Base-by-base conservation (phyloP, 2,888 invertebrate species). In the Plemyria rubiginata region DNA sequence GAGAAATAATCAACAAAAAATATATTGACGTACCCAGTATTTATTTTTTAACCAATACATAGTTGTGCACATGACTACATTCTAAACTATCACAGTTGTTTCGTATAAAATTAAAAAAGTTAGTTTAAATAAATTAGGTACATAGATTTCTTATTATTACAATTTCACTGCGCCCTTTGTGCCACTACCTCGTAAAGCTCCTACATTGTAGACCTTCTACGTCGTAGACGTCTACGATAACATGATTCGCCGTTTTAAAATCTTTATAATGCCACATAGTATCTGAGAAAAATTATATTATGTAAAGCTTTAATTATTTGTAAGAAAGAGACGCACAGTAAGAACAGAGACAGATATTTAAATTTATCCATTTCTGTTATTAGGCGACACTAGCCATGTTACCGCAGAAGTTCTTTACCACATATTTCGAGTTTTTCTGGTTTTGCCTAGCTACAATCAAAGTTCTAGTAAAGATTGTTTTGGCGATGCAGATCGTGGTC, bases 1-100 rank as follows among this genome's bases (percentile, higher is more conserved):
- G 40, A 36, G 58, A 49, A 57, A 64, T 51, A 28, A n/a, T 32
- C 11, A 38, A 38, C 36, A 46, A 55, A 63, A 60, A 52, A 60
- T 13, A 65, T 40, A 63, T 28, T 56, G 16, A 4, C 38, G 38
- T 63, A 48, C 28, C 59, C 60, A 65, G 67, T 70, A 69, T 69
- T 78, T 45, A 45, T 45, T 45, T 45, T 43, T 73, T 79, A 64
- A 74, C 65, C 72, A 66, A 67, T 73, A 70, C 55, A 64, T 57
- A 50, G 51, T 73, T 76, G 64, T 71, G 72, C 77, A 77, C 72
- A 68, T 77, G 68, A 76, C 80, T 84, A 80, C 76, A 69, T 74
- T 80, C 86, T 90, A 90, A 79, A 78, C 91, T 90, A 91, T 91
- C 90, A 91, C 91, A 91, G 90, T 82, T 88, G 72, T 79, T 78